phyloP scores from a whole-genome alignment of 2,888 invertebrate species.

The Julus scanicus region DNA sequence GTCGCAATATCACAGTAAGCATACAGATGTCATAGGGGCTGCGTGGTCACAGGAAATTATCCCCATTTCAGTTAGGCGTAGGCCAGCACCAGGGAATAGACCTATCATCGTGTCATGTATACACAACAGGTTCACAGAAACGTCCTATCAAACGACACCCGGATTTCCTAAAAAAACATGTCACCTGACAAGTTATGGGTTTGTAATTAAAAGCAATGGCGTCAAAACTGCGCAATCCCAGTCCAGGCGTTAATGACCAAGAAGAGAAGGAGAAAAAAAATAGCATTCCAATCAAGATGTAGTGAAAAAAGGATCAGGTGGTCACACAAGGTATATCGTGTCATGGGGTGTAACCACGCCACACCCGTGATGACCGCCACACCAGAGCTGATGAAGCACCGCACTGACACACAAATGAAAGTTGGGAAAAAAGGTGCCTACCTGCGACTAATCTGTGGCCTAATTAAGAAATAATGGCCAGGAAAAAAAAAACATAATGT shows the following conservation, averaged over 20 bases:
- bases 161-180: background rate
- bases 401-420: background rate
- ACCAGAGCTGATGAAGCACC: background rate
- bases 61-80: background rate
- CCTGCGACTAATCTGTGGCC: background rate
- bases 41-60: background rate
- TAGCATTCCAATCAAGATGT: background rate
- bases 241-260: background rate
- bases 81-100: background rate
- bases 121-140: background rate
- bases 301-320: background rate
- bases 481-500: background rate
- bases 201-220: background rate
- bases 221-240: background rate
- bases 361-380: background rate
- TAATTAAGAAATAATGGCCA: background rate
- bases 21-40: background rate
- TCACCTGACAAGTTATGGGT: background rate
- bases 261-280: background rate
- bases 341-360: background rate
- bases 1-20: background rate
- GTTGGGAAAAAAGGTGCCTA: background rate
- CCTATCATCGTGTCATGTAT: background rate
- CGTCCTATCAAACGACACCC: background rate
- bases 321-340: background rate